A percentile compares a stretch with the other conserved stretches of the same genome.
Evolutionary conservation across 2,888 invertebrate genomes (phyloP).

Genomic region (Tupiocoris notatus): DNA sequence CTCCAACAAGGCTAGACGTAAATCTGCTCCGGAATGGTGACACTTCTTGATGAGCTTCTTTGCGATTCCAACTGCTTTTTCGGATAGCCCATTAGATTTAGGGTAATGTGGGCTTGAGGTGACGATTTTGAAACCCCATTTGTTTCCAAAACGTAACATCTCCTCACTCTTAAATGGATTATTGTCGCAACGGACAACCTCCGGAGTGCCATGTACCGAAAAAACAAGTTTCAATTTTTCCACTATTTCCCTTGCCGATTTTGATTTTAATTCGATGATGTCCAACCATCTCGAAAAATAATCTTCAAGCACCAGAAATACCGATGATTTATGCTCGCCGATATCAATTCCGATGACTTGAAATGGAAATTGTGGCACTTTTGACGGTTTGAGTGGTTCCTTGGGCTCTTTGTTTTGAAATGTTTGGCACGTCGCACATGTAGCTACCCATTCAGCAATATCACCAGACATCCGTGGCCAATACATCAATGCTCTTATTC

Average conservation of each 20-base stretch:
- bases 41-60: too few species aligned
- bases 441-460: too few species aligned
- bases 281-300: conserved; percentile 22
- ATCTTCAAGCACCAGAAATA: conserved; percentile 21
- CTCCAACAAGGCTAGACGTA: too few species aligned
- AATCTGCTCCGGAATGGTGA: conserved; percentile 18
- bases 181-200: too few species aligned
- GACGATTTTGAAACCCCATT: too few species aligned
- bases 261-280: conserved; percentile 14
- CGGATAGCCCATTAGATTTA: conserved; percentile 22
- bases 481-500: too few species aligned
- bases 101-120: conserved; percentile 34
- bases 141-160: too few species aligned
- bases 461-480: too few species aligned
- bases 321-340: conserved; percentile 14
- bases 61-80: too few species aligned
- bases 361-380: conserved; percentile 20
- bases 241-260: conserved; percentile 8
- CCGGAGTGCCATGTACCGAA: conserved; percentile 3
- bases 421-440: too few species aligned
- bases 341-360: conserved; percentile 30
- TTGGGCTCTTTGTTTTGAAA: too few species aligned
- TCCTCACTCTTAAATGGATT: too few species aligned
- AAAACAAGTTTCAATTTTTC: conserved; percentile 5
- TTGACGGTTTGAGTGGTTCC: conserved; percentile 11